A percentile compares a stretch with the other conserved stretches of the same genome.
phyloP scores from a whole-genome alignment of 2,113 vertebrate species.

The Nematolebias whitei region DNA sequence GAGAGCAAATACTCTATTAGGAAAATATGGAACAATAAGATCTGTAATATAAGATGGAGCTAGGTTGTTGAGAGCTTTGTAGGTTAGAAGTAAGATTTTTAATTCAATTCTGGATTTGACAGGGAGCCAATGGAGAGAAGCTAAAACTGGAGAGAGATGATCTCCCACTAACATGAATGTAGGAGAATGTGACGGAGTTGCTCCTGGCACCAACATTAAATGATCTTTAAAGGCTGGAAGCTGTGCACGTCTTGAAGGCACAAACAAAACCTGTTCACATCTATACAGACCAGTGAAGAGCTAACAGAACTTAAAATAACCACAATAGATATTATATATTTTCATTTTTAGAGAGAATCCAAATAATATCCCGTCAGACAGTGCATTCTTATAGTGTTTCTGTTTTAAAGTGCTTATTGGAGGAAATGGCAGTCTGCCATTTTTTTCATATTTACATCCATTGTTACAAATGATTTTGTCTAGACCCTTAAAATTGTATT shows the following conservation, averaged over 20 bases:
- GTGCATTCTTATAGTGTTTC: background rate
- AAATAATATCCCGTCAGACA: background rate
- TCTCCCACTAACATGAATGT: no score
- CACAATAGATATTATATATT: constrained; percentile 24
- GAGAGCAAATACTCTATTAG: no score
- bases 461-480: constrained; percentile 18
- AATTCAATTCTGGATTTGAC: no score
- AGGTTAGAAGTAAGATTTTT: no score
- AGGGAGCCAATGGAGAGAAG: no score
- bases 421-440: constrained; percentile 9
- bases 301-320: constrained; percentile 41
- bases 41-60: no score
- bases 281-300: constrained; percentile 1
- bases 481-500: constrained; percentile 47
- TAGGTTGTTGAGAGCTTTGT: no score
- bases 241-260: background rate
- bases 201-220: no score
- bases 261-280: constrained; percentile 19
- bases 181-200: no score
- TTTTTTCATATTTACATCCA: background rate
- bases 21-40: no score
- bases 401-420: background rate
- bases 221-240: no score
- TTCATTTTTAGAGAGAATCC: constrained; percentile 15
- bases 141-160: no score